Conservation (phyloP, 2,888 invertebrate genomes). For the Myathropa florea region DNA sequence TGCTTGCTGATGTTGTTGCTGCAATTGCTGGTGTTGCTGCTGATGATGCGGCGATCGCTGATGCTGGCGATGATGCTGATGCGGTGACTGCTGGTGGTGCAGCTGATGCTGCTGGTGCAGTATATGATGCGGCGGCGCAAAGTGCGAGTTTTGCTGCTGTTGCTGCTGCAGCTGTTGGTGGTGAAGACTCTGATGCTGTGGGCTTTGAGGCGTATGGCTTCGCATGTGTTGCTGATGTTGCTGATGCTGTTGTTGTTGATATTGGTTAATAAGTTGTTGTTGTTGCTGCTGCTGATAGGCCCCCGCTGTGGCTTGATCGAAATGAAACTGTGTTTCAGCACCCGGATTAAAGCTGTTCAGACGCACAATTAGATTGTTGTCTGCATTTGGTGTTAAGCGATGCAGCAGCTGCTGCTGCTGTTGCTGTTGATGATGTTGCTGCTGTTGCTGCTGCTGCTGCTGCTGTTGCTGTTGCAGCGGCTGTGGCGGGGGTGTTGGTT, state of each 20-base stretch:
- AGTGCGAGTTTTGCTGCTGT: conserved; percentile 72
- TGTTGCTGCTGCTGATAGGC: conserved; percentile 79
- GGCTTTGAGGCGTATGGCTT: conserved; percentile 75
- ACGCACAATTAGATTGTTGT: conserved; percentile 77
- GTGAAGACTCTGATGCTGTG: conserved; percentile 75
- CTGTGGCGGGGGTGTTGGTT: conserved; percentile 73
- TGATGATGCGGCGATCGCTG: conserved; percentile 78
- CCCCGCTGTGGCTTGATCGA: conserved; percentile 75
- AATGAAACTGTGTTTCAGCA: conserved; percentile 78
- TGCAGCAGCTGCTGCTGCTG: conserved; percentile 74
- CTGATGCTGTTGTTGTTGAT: conserved; percentile 72
- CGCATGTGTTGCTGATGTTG: conserved; percentile 75
- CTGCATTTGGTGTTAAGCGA: conserved; percentile 76
- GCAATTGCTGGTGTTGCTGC: conserved; percentile 74
- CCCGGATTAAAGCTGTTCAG: conserved; percentile 77
- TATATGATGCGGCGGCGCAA: conserved; percentile 75
- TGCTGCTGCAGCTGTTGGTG: conserved; percentile 77
- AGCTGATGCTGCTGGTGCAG: conserved; percentile 76
- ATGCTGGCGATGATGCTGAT: conserved; percentile 75
- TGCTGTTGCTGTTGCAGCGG: conserved; percentile 65
- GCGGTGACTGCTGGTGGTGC: conserved; percentile 74
- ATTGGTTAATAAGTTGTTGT: conserved; percentile 71
- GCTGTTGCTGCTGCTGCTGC: conserved; percentile 71
- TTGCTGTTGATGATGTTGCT: conserved; percentile 72
- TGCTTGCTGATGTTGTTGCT: conserved; percentile 75